These are phyloP conservation scores for Brachionus asplanchnoidis DNA, from an alignment of 1,140 invertebrate genomes.

Conservation along the genomic window DNA sequence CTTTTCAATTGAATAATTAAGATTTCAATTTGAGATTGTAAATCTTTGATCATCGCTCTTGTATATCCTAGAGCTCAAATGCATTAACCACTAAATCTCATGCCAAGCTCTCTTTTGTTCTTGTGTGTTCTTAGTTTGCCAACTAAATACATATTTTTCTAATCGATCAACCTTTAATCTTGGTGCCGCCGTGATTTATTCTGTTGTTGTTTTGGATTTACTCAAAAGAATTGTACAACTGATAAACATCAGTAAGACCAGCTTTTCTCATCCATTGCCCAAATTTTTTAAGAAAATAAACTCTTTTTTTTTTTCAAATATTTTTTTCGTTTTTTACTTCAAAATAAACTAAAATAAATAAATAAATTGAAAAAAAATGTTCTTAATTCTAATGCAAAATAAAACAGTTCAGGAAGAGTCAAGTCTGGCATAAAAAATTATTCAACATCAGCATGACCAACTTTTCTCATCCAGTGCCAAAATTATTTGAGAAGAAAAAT, in stretches of 20 bases:
- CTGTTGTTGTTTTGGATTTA: constrained; percentile 6
- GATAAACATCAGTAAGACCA: background rate
- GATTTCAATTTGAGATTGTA: background rate
- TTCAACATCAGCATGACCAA: too few relatives aligned
- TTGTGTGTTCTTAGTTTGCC: background rate
- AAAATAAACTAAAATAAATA: too few relatives aligned
- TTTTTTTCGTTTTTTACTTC: too few relatives aligned
- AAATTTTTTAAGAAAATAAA: background rate
- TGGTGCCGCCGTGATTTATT: background rate
- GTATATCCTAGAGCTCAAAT: constrained; percentile 27
- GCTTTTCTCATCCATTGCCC: background rate
- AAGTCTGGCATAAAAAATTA: too few relatives aligned
- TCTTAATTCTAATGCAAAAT: too few relatives aligned
- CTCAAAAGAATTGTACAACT: background rate
- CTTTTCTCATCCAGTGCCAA: too few relatives aligned
- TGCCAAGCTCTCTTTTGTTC: constrained; percentile 5
- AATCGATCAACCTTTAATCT: background rate
- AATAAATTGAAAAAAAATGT: too few relatives aligned
- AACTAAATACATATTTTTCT: background rate
- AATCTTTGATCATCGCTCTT: background rate
- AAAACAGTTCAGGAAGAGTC: too few relatives aligned
- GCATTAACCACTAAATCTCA: constrained; percentile 26
- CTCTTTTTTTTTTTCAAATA: too few relatives aligned
- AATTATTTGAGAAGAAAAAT: too few relatives aligned
- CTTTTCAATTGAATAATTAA: background rate